A percentile compares a stretch with the other conserved stretches of the same genome.
phyloP scores from a whole-genome alignment of 2,797 vertebrate species.

The Melanogrammus aeglefinus region DNA sequence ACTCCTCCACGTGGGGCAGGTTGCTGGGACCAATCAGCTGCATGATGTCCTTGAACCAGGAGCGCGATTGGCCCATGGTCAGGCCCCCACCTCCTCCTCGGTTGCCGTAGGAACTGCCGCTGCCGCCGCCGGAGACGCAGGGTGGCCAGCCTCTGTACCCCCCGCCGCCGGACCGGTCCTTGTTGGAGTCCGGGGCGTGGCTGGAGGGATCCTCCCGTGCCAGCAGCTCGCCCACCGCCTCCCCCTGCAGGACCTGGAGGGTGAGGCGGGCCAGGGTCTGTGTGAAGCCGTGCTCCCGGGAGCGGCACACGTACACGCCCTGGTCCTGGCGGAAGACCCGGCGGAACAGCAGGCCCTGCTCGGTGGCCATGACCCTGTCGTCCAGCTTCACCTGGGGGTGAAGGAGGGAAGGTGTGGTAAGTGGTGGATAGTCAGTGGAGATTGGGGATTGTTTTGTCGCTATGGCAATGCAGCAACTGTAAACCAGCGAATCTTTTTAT shows the following conservation, averaged over 20 bases:
- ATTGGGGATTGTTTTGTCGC: not conserved
- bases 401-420: not conserved
- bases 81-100: not conserved
- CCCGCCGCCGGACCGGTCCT: constrained; percentile 33
- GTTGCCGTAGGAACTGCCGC: constrained; percentile 28
- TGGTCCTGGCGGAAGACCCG: constrained; percentile 79
- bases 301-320: constrained; percentile 84
- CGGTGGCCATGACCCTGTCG: constrained; percentile 80
- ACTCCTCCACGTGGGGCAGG: constrained; percentile 83
- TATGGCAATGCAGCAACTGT: not conserved
- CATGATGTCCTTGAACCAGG: constrained; percentile 93
- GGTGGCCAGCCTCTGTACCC: constrained; percentile 62
- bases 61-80: constrained; percentile 53
- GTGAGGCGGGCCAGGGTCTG: constrained; percentile 78
- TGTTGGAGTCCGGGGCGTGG: constrained; percentile 36
- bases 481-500: not conserved
- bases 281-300: constrained; percentile 85
- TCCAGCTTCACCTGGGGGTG: constrained; percentile 83
- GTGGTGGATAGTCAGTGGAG: not conserved
- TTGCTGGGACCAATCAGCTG: constrained; percentile 86
- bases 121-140: constrained; percentile 56
- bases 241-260: constrained; percentile 78
- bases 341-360: constrained; percentile 87
- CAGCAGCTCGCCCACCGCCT: constrained; percentile 77
- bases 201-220: constrained; percentile 48